Conservation (phyloP, 2,113 vertebrate genomes). For the Naja naja region DNA sequence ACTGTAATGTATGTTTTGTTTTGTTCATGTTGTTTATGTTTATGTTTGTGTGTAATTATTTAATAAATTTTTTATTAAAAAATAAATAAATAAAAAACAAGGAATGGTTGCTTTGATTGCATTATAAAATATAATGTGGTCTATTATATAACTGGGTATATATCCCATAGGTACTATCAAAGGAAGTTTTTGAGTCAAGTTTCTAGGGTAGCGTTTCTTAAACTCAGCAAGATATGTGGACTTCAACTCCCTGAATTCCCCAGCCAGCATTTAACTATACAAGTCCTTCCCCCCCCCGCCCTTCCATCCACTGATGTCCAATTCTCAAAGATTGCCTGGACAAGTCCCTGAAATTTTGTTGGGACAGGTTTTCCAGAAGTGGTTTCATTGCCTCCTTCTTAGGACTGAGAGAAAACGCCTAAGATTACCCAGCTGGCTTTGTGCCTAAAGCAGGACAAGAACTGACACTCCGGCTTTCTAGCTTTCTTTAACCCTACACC, state of each 20-base stretch:
- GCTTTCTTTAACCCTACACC: too few relatives aligned
- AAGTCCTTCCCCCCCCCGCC: fast-evolving
- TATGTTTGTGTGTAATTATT: too few relatives aligned
- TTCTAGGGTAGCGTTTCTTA: background rate
- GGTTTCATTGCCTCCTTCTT: background rate
- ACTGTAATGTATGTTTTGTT: too few relatives aligned
- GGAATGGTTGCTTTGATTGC: background rate
- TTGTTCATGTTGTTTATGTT: too few relatives aligned
- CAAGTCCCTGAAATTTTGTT: background rate
- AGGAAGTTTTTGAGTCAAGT: background rate
- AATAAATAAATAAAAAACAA: too few relatives aligned
- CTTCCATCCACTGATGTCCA: too few relatives aligned
- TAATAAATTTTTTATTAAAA: too few relatives aligned
- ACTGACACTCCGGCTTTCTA: too few relatives aligned
- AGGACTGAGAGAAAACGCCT: too few relatives aligned
- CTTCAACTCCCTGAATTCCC: background rate
- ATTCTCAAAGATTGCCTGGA: background rate
- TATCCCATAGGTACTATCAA: background rate
- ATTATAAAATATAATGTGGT: background rate
- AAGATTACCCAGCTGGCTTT: background rate
- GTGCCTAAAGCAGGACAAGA: too few relatives aligned
- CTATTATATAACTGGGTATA: background rate
- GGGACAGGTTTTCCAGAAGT: background rate
- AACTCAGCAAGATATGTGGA: background rate
- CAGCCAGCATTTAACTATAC: background rate